Evolutionary conservation across 2,888 invertebrate species (phyloP).

Genomic region (Stenodera caucasica): DNA sequence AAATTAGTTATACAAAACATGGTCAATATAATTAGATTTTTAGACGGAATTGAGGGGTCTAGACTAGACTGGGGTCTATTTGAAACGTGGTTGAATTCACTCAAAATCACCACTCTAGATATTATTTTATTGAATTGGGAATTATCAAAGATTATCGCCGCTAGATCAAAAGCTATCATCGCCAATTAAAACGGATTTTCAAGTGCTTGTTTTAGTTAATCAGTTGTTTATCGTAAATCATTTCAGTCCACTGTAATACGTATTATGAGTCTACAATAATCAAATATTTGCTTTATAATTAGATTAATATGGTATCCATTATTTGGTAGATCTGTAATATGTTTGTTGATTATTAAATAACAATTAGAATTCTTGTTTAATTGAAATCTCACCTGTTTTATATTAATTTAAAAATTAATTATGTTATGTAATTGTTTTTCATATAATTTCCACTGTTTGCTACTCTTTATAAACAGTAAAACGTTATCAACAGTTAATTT

Average conservation of each 20-base stretch:
- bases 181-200: constrained; percentile 30
- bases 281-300: constrained; percentile 29
- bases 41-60: neutral
- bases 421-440: constrained; percentile 33
- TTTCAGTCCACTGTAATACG: constrained; percentile 22
- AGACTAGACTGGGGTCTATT: neutral
- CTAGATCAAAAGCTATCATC: constrained; percentile 21
- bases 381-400: constrained; percentile 31
- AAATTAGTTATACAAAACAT: constrained; percentile 12
- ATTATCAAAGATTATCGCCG: constrained; percentile 26
- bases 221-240: constrained; percentile 34
- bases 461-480: constrained; percentile 32
- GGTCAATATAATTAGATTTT: constrained; percentile 1
- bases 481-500: constrained; percentile 33
- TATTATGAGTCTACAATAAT: constrained; percentile 28
- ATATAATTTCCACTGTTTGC: constrained; percentile 36
- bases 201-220: constrained; percentile 33
- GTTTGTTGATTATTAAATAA: constrained; percentile 11
- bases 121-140: too few species aligned
- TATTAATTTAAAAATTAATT: too few species aligned
- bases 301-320: constrained; percentile 18
- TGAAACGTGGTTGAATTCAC: too few species aligned
- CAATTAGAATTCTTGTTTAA: too few species aligned
- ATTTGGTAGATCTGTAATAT: constrained; percentile 13
- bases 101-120: too few species aligned